A percentile compares a stretch with the other conserved stretches of the same genome.
These are phyloP conservation scores for Pecten maximus DNA, from an alignment of 2,888 invertebrate species.

Conservation along the genomic window DNA sequence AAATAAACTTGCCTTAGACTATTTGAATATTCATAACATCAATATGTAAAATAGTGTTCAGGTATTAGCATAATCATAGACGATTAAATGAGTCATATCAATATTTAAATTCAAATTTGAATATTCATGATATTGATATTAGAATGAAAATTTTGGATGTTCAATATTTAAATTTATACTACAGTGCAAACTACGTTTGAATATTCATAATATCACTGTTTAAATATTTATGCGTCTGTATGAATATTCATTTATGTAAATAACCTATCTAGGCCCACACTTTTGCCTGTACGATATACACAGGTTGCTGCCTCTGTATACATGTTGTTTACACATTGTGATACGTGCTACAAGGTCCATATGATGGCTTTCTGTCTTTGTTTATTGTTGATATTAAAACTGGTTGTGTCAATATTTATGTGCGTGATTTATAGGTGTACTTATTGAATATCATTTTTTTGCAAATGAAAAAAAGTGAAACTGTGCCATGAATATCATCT, in stretches of 20 bases:
- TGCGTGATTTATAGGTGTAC: background rate
- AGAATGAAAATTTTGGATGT: too few relatives aligned
- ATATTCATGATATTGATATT: background rate
- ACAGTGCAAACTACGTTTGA: background rate
- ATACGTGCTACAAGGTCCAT: background rate
- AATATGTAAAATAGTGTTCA: background rate
- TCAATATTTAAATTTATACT: background rate
- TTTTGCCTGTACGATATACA: background rate
- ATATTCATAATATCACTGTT: background rate
- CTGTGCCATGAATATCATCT: constrained; percentile 30
- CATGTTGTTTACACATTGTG: constrained; percentile 18
- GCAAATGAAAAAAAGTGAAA: constrained; percentile 6
- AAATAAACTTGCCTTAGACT: background rate
- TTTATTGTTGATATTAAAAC: background rate
- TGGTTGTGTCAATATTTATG: constrained; percentile 6
- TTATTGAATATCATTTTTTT: background rate
- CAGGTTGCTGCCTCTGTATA: background rate
- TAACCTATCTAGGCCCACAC: background rate
- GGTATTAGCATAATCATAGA: background rate
- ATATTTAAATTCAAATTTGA: too few relatives aligned
- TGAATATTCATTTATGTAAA: constrained; percentile 12
- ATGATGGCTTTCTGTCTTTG: constrained; percentile 22
- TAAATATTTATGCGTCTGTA: background rate
- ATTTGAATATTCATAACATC: background rate
- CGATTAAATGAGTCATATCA: too few relatives aligned